phyloP scores from a whole-genome alignment of 2,113 vertebrate species.

The Hymenochirus boettgeri region DNA sequence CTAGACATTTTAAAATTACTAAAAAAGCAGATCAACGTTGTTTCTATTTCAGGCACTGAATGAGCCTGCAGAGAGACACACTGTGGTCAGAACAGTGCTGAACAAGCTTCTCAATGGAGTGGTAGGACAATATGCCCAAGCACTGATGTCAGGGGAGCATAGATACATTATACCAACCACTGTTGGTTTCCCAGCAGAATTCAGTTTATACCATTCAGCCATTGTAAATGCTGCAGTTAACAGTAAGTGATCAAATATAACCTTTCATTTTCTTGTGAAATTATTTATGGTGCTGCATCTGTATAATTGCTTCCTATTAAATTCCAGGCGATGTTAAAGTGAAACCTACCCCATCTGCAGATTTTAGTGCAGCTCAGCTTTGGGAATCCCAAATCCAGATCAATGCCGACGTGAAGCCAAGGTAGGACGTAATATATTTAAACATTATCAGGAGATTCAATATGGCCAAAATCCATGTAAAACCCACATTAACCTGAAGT shows the following conservation, averaged over 20 bases:
- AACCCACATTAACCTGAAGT: too few species aligned
- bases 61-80: conserved; percentile 30
- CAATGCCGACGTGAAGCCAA: conserved; percentile 47
- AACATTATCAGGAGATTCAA: too few species aligned
- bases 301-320: not conserved
- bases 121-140: conserved; percentile 51
- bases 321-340: conserved; percentile 51
- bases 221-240: conserved; percentile 51
- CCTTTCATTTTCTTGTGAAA: not conserved
- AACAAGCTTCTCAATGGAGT: conserved; percentile 51
- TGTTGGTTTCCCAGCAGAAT: conserved; percentile 69
- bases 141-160: conserved; percentile 60
- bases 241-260: conserved; percentile 45
- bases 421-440: conserved; percentile 33
- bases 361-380: conserved; percentile 46
- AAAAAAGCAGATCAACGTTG: too few species aligned
- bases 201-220: conserved; percentile 57
- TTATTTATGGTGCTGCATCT: not conserved
- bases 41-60: conserved; percentile 50
- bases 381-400: conserved; percentile 47
- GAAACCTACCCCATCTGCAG: conserved; percentile 39
- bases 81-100: conserved; percentile 30
- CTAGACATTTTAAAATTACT: too few species aligned
- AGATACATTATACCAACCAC: conserved; percentile 63
- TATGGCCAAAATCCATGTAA: too few species aligned